Conservation (phyloP, 2,888 invertebrate species). For the Dynastes hyllus region DNA sequence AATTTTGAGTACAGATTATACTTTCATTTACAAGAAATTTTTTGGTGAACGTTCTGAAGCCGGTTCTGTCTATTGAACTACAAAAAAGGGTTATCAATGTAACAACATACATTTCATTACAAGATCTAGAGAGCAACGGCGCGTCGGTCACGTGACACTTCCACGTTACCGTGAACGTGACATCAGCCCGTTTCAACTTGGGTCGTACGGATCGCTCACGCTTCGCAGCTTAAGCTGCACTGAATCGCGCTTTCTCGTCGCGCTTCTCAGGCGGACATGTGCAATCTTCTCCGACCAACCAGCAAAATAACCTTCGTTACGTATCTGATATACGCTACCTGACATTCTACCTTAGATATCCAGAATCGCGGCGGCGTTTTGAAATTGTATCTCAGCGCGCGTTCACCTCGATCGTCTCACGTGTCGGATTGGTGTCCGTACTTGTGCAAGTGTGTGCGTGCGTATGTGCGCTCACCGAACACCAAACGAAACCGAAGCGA, state of each 20-base stretch:
- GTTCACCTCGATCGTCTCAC: slow-evolving; percentile 29
- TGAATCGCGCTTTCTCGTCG: slow-evolving; percentile 10
- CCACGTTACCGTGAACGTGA: slow-evolving; percentile 71
- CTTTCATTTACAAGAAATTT: background rate
- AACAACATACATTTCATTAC: too few relatives aligned
- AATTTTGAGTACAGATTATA: background rate
- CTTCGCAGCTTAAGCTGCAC: slow-evolving; percentile 8
- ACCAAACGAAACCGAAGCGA: background rate
- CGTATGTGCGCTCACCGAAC: background rate
- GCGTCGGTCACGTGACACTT: slow-evolving; percentile 66
- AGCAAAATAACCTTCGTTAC: background rate
- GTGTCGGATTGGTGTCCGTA: slow-evolving; percentile 36
- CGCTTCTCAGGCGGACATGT: background rate
- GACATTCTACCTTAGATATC: too few relatives aligned
- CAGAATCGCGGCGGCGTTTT: background rate
- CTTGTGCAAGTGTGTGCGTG: slow-evolving; percentile 2
- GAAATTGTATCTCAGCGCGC: slow-evolving; percentile 7
- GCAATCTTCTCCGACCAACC: background rate
- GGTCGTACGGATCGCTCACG: slow-evolving; percentile 22
- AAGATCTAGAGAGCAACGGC: slow-evolving; percentile 2
- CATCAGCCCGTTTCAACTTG: slow-evolving; percentile 57
- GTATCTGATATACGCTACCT: background rate
- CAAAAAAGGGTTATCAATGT: too few relatives aligned
- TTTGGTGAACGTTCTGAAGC: background rate
- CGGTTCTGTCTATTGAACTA: background rate